Base-by-base conservation (phyloP, 1,140 invertebrate genomes). In the Bacillus rossius region DNA sequence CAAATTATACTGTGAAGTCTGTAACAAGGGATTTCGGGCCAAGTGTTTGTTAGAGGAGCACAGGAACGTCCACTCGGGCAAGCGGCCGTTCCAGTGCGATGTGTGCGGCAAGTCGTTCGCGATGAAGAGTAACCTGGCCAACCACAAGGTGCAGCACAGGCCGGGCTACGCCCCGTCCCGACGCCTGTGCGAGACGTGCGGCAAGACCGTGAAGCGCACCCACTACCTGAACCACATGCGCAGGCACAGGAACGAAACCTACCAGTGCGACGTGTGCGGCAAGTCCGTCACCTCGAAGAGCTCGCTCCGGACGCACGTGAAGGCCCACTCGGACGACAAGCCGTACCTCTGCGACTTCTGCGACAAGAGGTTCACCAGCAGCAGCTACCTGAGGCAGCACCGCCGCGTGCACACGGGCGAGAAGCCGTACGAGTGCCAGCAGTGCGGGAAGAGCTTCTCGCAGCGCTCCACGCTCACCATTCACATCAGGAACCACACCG, bases 231-330 rank as follows among this genome's bases (percentile, higher is more conserved):
- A 45, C 64, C 66, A 48, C 65, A 68, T 43, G 51, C 61, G 19
- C 5, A 20, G 43, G 43, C 43, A 61, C 45, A 50, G 55, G 8
- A 55, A 61, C n/a, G 51, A 78, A 48, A 83, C 83, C 0, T 84
- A 83, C 64, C 73, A 75, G 29, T 85, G 83, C 70, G 75, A 82
- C 20, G 66, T 79, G 8, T 85, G 83, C 66, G 67, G 26, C 4
- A 59, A 59, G 22, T 26, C n/a, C n/a, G 25, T 59, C 25, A 25
- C 43, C 13, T 19, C 23, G 4, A 45, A 45, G 13, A 20, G 17
- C 8, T 45, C 43, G 8, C 43, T 45, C 23, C 5, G 23, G 23
- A 45, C 17, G 23, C 43, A 45, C 43, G 52, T 70, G 26, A 75
- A 40, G 5, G 41, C 40, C 8, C 51, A 54, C 26, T 37, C 51